Evolutionary conservation across 1,140 invertebrate genomes (phyloP), one percentile per base, ranked within the genome.

Genomic region (Drosophila tsacasi): DNA sequence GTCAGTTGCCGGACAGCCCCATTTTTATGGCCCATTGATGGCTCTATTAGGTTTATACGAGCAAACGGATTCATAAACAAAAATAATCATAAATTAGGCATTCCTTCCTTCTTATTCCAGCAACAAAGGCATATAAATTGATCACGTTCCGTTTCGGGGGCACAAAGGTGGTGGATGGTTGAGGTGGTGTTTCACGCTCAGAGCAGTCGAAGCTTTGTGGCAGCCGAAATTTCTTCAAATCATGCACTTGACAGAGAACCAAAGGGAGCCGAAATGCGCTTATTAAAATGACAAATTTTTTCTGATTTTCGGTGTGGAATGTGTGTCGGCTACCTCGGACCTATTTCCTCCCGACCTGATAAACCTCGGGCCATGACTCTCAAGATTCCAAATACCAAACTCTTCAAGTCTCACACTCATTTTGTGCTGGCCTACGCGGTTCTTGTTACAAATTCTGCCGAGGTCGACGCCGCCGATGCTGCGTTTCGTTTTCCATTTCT

Each of bases 271-370:
- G 47, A 84, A 85, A 81, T 81, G 79, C 83, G 83, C 84, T 81
- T 89, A 87, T 89, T 83, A 89, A 81, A 89, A 67, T 90, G 84
- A 89, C 84, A 89, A 89, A 87, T 87, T 87, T 69, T 25, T 63
- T 63, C 44, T 39, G 35, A 17, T 32, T 74, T 35, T 75, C 55
- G 32, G 15, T 35, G 17, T 30, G 68, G 68, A 72, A 49, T 72
- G 67, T 72, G 66, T 59, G 35, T 40, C 54, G 61, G 46, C 44
- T 30, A 30, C 8, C 52, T 30, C 49, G 19, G 27, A 21, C 35
- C 49, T 27, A 58, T 32, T 49, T 60, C 47, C 44, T 72, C 32
- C n/a, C 37, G 23, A 61, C 44, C 65, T 30, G 63, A 21, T 42
- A 67, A 71, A 66, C 47, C 52, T 64, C 60, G 64, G 83, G 54